These are phyloP conservation scores for Lepidocyrtinus sp. DNA, from an alignment of 2,888 invertebrate genomes.

Conservation along the genomic window DNA sequence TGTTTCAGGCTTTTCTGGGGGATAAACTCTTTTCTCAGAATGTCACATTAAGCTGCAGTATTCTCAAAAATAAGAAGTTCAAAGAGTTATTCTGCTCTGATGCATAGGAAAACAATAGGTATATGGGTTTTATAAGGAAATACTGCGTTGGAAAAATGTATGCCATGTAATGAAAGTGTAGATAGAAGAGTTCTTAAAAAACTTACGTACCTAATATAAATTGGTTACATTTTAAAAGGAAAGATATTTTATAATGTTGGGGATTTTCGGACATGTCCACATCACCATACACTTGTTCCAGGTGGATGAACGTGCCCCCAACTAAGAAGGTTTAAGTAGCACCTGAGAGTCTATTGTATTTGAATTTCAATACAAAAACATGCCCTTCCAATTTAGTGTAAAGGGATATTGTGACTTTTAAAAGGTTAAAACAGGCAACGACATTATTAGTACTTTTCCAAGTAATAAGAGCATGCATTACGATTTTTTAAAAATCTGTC, in stretches of 20 bases:
- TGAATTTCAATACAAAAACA: neutral
- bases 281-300: neutral
- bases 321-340: neutral
- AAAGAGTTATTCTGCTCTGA: neutral
- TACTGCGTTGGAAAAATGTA: too few species aligned
- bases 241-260: neutral
- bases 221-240: neutral
- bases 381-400: neutral
- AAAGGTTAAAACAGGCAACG: neutral
- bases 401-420: neutral
- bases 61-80: neutral
- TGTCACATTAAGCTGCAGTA: neutral
- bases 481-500: too few species aligned
- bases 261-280: neutral
- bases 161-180: too few species aligned
- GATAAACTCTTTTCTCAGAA: neutral
- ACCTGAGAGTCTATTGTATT: conserved; percentile 25
- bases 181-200: neutral
- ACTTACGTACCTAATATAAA: neutral
- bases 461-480: too few species aligned
- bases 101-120: too few species aligned
- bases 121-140: too few species aligned
- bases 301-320: neutral
- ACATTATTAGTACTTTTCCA: neutral
- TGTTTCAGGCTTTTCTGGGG: neutral